Percentiles rank a stretch among this genome's conserved stretches.
Conservation (phyloP, 92 coral and sea anemone genomes). For the Metridium senile region DNA sequence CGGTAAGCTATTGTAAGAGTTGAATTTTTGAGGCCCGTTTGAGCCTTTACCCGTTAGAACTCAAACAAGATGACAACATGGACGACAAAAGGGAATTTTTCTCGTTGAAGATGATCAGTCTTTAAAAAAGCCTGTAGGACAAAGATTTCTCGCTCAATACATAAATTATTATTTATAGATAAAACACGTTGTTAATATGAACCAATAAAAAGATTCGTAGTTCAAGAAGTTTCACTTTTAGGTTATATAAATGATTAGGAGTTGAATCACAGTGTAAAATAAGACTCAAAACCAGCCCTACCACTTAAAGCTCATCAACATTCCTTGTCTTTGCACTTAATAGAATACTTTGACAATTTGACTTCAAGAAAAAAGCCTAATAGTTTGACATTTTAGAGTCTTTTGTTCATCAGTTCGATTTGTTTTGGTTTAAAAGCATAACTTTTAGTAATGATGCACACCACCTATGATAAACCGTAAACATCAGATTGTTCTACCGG, state of each 20-base stretch:
- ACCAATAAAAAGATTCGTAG: background rate
- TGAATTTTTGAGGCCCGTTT: too few species aligned
- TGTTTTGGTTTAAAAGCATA: conserved; percentile 4
- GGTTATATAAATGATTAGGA: background rate
- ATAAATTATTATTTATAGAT: too few species aligned
- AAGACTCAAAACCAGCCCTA: background rate
- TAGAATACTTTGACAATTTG: background rate
- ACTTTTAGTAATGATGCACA: background rate
- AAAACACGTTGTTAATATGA: too few species aligned
- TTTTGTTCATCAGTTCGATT: background rate
- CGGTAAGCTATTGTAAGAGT: too few species aligned
- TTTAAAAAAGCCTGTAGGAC: too few species aligned
- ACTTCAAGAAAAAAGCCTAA: background rate
- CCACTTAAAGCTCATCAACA: background rate
- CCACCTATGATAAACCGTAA: background rate
- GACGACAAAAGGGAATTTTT: too few species aligned
- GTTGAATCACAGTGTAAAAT: background rate
- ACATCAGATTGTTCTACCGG: background rate
- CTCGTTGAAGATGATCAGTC: too few species aligned
- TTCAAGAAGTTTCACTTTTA: background rate
- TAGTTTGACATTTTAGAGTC: background rate
- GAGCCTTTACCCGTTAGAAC: too few species aligned
- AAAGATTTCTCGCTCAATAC: too few species aligned
- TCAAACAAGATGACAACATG: too few species aligned
- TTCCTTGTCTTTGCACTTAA: background rate